These are phyloP conservation scores for Elephantulus edwardii DNA, from an alignment of 2,113 vertebrate species.

Conservation along the genomic window DNA sequence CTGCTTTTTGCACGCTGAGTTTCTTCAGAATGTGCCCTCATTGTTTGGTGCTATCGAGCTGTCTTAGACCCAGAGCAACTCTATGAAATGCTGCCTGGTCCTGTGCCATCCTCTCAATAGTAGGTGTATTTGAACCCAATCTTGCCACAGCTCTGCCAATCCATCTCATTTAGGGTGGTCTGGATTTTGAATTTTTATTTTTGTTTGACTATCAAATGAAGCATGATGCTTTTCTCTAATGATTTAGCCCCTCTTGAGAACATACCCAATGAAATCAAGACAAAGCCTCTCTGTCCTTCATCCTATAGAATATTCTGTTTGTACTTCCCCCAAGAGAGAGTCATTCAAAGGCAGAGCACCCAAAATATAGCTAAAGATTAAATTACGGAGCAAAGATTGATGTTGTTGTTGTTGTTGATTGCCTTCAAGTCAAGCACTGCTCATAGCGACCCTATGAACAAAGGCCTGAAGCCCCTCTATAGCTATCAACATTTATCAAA, in stretches of 20 bases:
- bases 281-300: background rate
- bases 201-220: background rate
- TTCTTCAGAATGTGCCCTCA: background rate
- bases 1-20: background rate
- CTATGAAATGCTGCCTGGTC: background rate
- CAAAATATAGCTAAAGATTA: background rate
- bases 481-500: no score
- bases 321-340: background rate
- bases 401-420: no score
- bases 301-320: background rate
- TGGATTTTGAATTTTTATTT: background rate
- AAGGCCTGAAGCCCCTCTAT: no score
- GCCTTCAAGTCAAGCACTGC: no score
- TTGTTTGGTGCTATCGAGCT: background rate
- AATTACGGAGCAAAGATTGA: background rate
- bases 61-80: background rate
- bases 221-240: background rate
- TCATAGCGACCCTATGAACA: no score
- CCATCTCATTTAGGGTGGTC: background rate
- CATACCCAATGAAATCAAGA: background rate
- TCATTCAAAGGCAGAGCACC: background rate
- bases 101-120: background rate
- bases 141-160: background rate
- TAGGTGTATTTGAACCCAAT: background rate
- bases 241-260: background rate